Evolutionary conservation across 2,113 vertebrate genomes (phyloP).

Genomic region (Clarias macrocephalus): DNA sequence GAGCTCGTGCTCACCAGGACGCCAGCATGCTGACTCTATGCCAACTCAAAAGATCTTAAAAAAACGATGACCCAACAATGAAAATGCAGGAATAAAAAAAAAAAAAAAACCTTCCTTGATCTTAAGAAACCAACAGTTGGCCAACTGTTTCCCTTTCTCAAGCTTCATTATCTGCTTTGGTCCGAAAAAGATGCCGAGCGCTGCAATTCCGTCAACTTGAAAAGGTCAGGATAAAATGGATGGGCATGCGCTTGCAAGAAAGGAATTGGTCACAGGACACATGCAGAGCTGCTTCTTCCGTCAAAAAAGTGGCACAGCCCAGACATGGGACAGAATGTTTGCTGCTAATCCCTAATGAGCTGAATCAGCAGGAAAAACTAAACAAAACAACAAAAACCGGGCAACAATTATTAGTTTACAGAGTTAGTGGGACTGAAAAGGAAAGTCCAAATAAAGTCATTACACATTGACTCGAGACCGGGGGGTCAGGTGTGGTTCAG

Average conservation of each 20-base stretch:
- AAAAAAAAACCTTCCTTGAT: constrained; percentile 61
- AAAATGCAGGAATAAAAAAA: constrained; percentile 62
- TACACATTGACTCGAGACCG: constrained; percentile 65
- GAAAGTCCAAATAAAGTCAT: constrained; percentile 66
- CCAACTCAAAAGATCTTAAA: constrained; percentile 51
- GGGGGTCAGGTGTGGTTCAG: constrained; percentile 68
- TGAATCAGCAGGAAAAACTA: constrained; percentile 72
- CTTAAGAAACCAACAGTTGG: constrained; percentile 65
- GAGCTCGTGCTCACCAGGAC: constrained; percentile 59
- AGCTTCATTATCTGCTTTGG: constrained; percentile 37
- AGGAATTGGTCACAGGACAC: constrained; percentile 39
- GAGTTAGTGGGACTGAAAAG: constrained; percentile 63
- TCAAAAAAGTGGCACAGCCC: constrained; percentile 61
- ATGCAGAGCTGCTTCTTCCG: constrained; percentile 61
- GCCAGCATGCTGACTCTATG: constrained; percentile 63
- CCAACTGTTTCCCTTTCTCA: constrained; percentile 56
- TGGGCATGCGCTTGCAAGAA: constrained; percentile 32
- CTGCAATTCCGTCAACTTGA: constrained; percentile 62
- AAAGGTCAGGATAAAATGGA: constrained; percentile 47
- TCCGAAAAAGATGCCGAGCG: constrained; percentile 69
- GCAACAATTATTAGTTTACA: constrained; percentile 66
- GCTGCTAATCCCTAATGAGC: constrained; percentile 66
- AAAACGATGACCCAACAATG: constrained; percentile 64
- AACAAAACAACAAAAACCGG: constrained; percentile 42
- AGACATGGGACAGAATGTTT: constrained; percentile 65